Conservation (phyloP, 2,113 vertebrate species). For the Coptodon bakossiorum region DNA sequence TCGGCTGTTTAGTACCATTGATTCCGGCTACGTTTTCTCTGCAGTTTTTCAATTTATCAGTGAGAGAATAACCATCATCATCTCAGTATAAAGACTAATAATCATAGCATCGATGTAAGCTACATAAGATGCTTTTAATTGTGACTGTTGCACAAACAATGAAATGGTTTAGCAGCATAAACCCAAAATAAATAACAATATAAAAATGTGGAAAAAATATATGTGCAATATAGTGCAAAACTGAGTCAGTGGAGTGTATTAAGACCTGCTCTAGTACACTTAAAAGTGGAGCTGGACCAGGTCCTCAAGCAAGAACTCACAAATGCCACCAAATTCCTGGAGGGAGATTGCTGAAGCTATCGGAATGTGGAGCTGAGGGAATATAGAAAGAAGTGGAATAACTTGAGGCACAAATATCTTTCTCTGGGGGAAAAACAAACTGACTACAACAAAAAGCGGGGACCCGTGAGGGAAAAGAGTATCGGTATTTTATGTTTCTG, state of each 20-base stretch:
- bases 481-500: background rate
- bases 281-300: background rate
- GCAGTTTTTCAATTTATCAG: background rate
- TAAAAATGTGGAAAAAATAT: background rate
- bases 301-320: background rate
- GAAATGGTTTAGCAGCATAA: background rate
- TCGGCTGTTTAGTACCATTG: rapidly evolving
- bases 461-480: background rate
- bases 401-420: background rate
- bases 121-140: background rate
- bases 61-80: background rate
- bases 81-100: background rate
- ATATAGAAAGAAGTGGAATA: background rate
- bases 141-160: background rate
- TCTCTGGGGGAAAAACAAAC: background rate
- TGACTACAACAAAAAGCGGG: background rate
- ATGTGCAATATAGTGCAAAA: background rate
- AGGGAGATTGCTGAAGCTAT: background rate
- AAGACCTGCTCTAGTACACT: background rate
- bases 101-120: background rate
- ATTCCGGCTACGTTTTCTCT: rapidly evolving
- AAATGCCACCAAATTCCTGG: rapidly evolving
- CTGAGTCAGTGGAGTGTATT: background rate
- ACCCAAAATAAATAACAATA: background rate
- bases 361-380: background rate